These are phyloP conservation scores for Albula goreensis DNA, from an alignment of 2,113 vertebrate genomes.

Conservation along the genomic window DNA sequence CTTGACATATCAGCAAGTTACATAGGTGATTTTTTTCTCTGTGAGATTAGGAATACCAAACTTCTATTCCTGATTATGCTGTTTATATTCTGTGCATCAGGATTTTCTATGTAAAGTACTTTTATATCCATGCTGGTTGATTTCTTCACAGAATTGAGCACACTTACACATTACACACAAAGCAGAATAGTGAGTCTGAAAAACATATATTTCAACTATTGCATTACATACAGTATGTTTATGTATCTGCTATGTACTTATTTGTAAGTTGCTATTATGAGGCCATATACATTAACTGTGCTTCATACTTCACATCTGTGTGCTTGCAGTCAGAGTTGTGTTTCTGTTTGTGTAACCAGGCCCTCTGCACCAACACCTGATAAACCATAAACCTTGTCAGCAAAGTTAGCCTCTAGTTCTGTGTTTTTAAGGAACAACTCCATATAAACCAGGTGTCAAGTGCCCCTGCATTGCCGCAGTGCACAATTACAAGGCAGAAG, in stretches of 20 bases:
- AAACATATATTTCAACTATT: too few species aligned
- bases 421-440: conserved; percentile 46
- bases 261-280: too few species aligned
- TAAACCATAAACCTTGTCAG: conserved; percentile 45
- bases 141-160: neutral
- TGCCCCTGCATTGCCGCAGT: conserved; percentile 32
- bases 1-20: neutral
- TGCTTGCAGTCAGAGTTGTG: too few species aligned
- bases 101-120: neutral
- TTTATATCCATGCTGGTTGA: neutral
- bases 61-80: neutral
- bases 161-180: neutral
- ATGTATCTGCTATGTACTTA: too few species aligned
- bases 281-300: too few species aligned
- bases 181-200: too few species aligned
- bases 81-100: neutral
- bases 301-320: too few species aligned
- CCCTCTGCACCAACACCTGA: conserved; percentile 27
- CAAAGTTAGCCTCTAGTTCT: conserved; percentile 37
- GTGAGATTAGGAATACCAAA: neutral
- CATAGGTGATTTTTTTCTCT: neutral
- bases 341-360: neutral
- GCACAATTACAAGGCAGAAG: conserved; percentile 41
- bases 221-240: too few species aligned
- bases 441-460: conserved; percentile 45